Base-by-base conservation (phyloP, 2,113 vertebrate species). In the Thalassoma bifasciatum region DNA sequence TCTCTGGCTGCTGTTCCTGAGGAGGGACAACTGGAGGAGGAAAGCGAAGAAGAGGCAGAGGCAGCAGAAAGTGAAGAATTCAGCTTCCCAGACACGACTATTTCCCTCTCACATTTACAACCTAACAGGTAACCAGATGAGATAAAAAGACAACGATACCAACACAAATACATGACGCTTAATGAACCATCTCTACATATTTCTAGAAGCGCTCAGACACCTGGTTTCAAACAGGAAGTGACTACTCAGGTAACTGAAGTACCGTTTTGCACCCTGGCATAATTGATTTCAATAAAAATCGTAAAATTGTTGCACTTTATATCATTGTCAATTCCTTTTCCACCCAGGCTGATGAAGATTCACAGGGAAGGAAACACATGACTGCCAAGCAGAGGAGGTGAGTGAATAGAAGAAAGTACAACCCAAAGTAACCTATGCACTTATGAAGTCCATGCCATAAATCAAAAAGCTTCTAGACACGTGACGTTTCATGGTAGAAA, bases 331-430 rank as follows among this genome's bases (percentile, higher is more conserved):
- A 42, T 63, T 21, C 0, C 50, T 36, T 0, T 62, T 11, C 52
- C 63, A 19, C 70, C 58, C 75, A 99, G 97, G 72, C 51, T 42
- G 95, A 95, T 5, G 71, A 63, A 50, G 95, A 95, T 63, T 72
- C 88, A 62, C 95, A 94, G 53, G 94, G 92, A 34, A 93, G 90
- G 47, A 96, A 97, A 86, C 96, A 97, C 77, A 91, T 98, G 79
- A 97, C 96, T 44, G 96, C 96, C 79, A 99, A 97, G 87, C 95
- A 99, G 91, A 94, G 95, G 85, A 95, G 97, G 98, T 99, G 90
- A 96, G 77, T 9, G 8, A 42, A 30, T 26, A 17, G 38, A 59
- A 46, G 30, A 19, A 16, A 22, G 46, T 10, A 40, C 10, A 44
- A 44, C 42, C 10, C 2, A 40, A 13, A 40, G 38, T 40, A 11